Evolutionary conservation across 1,140 invertebrate species (phyloP).

Genomic region (honey bee (Apis mellifera)): DNA sequence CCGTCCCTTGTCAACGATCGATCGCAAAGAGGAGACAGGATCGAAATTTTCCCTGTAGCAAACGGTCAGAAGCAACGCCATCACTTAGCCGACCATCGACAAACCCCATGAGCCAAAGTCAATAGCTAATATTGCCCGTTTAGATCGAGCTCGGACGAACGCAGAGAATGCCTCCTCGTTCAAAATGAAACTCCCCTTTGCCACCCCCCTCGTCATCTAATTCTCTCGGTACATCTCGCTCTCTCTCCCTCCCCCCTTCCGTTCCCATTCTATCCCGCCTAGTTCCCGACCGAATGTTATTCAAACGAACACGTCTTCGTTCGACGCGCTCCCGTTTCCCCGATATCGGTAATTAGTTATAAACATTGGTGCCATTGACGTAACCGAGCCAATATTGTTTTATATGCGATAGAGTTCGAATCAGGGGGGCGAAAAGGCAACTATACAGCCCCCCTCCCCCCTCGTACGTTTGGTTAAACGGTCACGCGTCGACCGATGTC

Average conservation of each 20-base stretch:
- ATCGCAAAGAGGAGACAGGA: slow-evolving; percentile 6
- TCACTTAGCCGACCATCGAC: slow-evolving; percentile 54
- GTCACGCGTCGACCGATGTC: not conserved
- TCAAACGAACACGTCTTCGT: slow-evolving; percentile 17
- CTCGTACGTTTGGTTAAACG: slow-evolving; percentile 4
- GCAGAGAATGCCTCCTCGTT: slow-evolving; percentile 60
- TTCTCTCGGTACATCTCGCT: slow-evolving; percentile 4
- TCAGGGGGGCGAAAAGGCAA: slow-evolving; percentile 7
- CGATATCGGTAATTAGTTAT: slow-evolving; percentile 56
- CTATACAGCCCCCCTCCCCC: not conserved
- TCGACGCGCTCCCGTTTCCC: not conserved
- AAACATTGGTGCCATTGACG: slow-evolving; percentile 47
- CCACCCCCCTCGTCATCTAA: slow-evolving; percentile 29
- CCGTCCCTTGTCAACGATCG: not conserved
- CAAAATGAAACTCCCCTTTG: slow-evolving; percentile 56
- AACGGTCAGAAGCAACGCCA: slow-evolving; percentile 12
- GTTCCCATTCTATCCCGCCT: not conserved
- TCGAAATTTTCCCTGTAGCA: slow-evolving; percentile 21
- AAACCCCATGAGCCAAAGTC: slow-evolving; percentile 60
- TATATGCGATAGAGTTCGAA: slow-evolving; percentile 46
- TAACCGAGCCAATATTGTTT: slow-evolving; percentile 55
- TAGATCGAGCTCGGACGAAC: slow-evolving; percentile 51
- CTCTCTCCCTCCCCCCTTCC: not conserved
- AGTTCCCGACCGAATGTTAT: slow-evolving; percentile 22
- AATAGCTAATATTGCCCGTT: slow-evolving; percentile 69